A percentile compares a stretch with the other conserved stretches of the same genome.
Evolutionary conservation across 2,888 invertebrate species (phyloP).

Genomic region (Melanophora roralis): DNA sequence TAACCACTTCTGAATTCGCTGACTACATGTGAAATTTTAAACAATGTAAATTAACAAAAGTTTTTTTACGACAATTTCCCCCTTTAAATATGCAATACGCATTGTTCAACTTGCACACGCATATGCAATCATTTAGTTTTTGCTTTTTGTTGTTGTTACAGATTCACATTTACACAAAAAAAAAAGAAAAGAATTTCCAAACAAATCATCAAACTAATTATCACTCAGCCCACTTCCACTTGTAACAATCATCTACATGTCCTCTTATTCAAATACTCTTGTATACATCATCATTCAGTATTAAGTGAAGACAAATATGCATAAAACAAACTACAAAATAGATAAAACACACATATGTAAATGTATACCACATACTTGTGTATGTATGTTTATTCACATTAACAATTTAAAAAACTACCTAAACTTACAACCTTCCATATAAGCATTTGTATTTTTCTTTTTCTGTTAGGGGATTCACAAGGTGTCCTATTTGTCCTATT

Average conservation of each 20-base stretch:
- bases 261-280: background rate
- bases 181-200: constrained; percentile 45
- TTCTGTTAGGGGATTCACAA: no score
- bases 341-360: background rate
- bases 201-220: constrained; percentile 61
- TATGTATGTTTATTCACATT: no score
- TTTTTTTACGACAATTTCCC: background rate
- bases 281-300: constrained; percentile 7
- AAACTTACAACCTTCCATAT: constrained; percentile 47
- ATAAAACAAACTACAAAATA: background rate
- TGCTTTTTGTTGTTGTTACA: background rate
- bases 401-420: constrained; percentile 38
- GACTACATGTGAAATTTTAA: background rate
- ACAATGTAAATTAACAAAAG: background rate
- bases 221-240: constrained; percentile 55
- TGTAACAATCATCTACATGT: constrained; percentile 10
- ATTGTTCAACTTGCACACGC: constrained; percentile 9
- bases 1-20: background rate
- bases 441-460: constrained; percentile 36
- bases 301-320: constrained; percentile 4
- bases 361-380: no score
- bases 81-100: constrained; percentile 27
- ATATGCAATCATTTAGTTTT: constrained; percentile 3
- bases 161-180: constrained; percentile 29
- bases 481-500: no score